phyloP scores from a whole-genome alignment of 2,113 vertebrate genomes.

The Thalassarche chlororhynchos region DNA sequence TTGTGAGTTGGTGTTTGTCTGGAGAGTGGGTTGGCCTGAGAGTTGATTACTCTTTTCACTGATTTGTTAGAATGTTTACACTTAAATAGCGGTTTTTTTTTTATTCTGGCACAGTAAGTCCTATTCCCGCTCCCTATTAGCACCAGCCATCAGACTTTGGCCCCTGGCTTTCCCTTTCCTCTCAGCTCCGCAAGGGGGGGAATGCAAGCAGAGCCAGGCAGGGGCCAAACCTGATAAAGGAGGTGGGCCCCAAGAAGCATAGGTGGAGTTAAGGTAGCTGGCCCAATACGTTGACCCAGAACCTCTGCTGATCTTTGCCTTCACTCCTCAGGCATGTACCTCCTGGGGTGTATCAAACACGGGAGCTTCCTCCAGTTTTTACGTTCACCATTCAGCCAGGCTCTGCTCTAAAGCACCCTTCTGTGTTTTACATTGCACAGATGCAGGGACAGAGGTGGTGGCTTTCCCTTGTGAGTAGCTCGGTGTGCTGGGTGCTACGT shows the following conservation, averaged over 20 bases:
- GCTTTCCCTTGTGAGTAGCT: background rate
- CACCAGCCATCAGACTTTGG: background rate
- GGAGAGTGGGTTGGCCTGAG: background rate
- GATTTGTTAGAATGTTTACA: background rate
- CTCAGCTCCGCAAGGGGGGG: accelerated
- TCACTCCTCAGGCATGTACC: background rate
- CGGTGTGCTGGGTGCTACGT: accelerated
- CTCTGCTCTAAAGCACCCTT: background rate
- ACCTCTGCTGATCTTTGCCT: background rate
- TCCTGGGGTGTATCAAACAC: background rate
- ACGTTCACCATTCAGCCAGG: background rate
- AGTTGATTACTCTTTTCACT: background rate
- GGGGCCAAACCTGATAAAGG: background rate
- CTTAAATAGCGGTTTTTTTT: background rate
- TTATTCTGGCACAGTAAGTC: background rate
- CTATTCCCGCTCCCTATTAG: background rate
- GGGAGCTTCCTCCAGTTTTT: background rate
- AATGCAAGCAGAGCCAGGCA: background rate
- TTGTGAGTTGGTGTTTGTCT: background rate
- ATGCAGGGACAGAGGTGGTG: background rate
- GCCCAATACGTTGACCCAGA: background rate
- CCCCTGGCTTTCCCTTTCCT: background rate
- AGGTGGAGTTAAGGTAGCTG: background rate
- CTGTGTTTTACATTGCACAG: background rate
- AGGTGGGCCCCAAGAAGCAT: accelerated